These are phyloP conservation scores for Miniopterus natalensis DNA, from an alignment of 2,113 vertebrate genomes.

Conservation along the genomic window DNA sequence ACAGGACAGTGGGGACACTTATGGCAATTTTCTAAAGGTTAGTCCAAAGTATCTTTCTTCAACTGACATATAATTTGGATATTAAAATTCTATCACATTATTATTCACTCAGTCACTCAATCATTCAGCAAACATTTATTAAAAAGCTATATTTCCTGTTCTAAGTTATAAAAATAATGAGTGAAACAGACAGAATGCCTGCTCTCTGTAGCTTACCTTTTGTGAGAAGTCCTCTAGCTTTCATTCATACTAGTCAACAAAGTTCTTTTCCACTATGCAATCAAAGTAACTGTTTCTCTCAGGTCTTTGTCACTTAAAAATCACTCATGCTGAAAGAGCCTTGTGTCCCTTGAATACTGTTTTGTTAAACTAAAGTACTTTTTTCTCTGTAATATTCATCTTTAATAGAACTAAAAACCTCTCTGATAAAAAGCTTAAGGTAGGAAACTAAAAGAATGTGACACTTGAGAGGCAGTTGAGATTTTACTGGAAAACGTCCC, in stretches of 20 bases:
- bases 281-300: slow-evolving; percentile 2
- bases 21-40: neutral
- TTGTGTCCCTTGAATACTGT: neutral
- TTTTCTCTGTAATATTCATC: neutral
- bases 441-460: neutral
- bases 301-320: neutral
- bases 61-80: neutral
- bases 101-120: neutral
- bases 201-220: neutral
- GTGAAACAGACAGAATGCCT: neutral
- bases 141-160: neutral
- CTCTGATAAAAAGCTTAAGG: neutral
- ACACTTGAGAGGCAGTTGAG: neutral
- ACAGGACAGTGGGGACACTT: neutral
- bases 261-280: neutral
- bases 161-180: neutral
- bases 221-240: neutral
- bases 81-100: slow-evolving; percentile 19
- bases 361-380: neutral
- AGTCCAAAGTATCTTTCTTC: neutral
- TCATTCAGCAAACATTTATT: neutral
- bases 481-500: neutral
- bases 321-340: neutral
- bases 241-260: neutral
- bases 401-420: neutral